Evolutionary conservation across 2,797 vertebrate genomes (phyloP), one percentile per base, ranked within the genome.

Genomic region (Sarcoramphus papa): DNA sequence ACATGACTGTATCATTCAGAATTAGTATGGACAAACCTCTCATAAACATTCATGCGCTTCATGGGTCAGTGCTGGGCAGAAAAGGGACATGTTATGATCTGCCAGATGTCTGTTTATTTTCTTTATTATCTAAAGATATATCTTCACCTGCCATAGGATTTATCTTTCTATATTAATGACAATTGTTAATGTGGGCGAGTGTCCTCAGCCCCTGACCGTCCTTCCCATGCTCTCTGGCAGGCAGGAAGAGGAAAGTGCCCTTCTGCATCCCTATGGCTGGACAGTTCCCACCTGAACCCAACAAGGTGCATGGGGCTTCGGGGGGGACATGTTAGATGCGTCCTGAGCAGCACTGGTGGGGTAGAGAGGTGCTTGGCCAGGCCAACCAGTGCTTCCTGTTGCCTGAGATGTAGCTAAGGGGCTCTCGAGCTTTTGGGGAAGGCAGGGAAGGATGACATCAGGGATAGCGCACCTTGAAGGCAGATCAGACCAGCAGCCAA

Each of bases 261-360:
- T 79, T 82, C 35, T 56, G 7, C 31, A 43, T 67, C 27, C 28
- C 41, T 10, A 5, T n/a, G 33, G 13, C 35, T 70, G 53, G 33
- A 56, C 6, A 63, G 53, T 21, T 59, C 22, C 70, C 37, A 45
- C 6, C 12, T 16, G 30, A 73, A 67, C 30, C 6, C 25, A 28
- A 10, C 7, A 50, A 16, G 27, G 6, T 12, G 21, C 6, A 7
- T 1, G 23, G 20, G 23, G 60, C 35, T 86, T 75, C 1, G 2
- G 14, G 2, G 47, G 6, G 18, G 3, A 37, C 7, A 2, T 1
- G 15, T 37, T 57, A 56, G 57, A 64, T 0, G 2, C 1, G 3
- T 57, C 11, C 37, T 68, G 64, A 80, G 67, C 43, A 68, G 59
- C 24, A 53, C 12, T 33, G 23, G 20, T 67, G 17, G 37, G 7